Evolutionary conservation across 2,797 vertebrate species (phyloP).

Genomic region (Dromococcyx pavoninus): DNA sequence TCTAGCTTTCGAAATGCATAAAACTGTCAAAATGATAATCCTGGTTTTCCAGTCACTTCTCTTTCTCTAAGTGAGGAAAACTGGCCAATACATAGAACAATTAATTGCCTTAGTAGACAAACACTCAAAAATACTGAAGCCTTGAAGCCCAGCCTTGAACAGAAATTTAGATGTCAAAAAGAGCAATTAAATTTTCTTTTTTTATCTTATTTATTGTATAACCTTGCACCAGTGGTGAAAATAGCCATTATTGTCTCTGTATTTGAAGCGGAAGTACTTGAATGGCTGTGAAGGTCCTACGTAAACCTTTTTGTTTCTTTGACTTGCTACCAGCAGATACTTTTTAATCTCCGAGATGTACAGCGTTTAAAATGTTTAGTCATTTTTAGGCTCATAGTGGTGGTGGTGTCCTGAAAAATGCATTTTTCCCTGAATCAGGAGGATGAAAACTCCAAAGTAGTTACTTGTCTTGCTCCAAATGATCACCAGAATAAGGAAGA

Average conservation of each 20-base stretch:
- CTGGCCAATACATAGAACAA: background rate
- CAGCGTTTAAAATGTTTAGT: constrained; percentile 18
- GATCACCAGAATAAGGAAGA: background rate
- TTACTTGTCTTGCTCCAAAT: background rate
- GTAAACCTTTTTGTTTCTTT: background rate
- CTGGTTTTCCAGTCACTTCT: background rate
- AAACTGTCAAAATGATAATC: background rate
- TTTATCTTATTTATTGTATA: background rate
- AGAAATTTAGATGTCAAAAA: background rate
- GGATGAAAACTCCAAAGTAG: background rate
- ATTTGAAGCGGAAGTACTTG: constrained; percentile 15
- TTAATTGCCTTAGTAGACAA: background rate
- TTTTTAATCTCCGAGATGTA: constrained; percentile 29
- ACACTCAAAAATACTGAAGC: background rate
- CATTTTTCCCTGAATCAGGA: background rate
- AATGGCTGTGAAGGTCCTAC: constrained; percentile 11
- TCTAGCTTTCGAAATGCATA: background rate
- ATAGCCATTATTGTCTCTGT: background rate
- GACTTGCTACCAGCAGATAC: background rate
- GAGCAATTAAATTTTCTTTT: background rate
- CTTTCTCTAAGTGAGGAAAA: background rate
- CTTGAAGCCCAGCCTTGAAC: background rate
- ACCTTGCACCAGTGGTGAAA: constrained; percentile 14
- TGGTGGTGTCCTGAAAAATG: background rate
- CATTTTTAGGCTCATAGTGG: background rate